Evolutionary conservation across 1,140 invertebrate genomes (phyloP).

Genomic region (Camponotus floridanus): DNA sequence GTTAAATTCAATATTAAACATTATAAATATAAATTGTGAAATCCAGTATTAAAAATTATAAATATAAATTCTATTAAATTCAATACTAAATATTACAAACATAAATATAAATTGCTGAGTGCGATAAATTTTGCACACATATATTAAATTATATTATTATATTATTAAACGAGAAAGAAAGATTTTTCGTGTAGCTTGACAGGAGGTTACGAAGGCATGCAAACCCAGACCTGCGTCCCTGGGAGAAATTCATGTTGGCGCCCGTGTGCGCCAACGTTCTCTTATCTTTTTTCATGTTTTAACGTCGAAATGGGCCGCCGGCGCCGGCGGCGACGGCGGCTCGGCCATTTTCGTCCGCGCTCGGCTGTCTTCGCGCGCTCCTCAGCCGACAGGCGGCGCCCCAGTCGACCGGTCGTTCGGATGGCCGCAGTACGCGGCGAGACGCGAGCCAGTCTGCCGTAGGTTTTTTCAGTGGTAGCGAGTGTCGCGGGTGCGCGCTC

Average conservation of each 20-base stretch:
- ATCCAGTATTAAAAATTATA: too few relatives aligned
- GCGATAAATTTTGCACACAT: too few relatives aligned
- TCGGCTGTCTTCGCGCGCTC: conserved; percentile 63
- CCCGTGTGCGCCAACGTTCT: too few relatives aligned
- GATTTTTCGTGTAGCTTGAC: neutral
- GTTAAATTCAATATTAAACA: too few relatives aligned
- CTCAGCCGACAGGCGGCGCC: conserved; percentile 69
- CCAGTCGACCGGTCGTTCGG: conserved; percentile 66
- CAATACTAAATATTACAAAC: too few relatives aligned
- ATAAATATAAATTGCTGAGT: too few relatives aligned
- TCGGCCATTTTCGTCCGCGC: neutral
- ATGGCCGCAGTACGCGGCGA: conserved; percentile 76
- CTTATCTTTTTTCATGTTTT: conserved; percentile 12
- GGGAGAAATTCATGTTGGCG: neutral
- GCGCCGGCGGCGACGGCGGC: neutral
- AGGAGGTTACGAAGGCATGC: too few relatives aligned
- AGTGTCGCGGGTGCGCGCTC: conserved; percentile 6
- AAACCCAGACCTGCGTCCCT: too few relatives aligned
- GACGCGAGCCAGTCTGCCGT: conserved; percentile 75
- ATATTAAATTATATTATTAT: too few relatives aligned
- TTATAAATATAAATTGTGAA: too few relatives aligned
- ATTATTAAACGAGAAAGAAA: too few relatives aligned
- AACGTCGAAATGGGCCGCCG: neutral
- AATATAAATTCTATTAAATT: too few relatives aligned
- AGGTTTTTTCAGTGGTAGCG: conserved; percentile 57